A percentile compares a stretch with the other conserved stretches of the same genome.
Conservation (phyloP, 2,113 vertebrate genomes). For the Balaenoptera acutorostrata region DNA sequence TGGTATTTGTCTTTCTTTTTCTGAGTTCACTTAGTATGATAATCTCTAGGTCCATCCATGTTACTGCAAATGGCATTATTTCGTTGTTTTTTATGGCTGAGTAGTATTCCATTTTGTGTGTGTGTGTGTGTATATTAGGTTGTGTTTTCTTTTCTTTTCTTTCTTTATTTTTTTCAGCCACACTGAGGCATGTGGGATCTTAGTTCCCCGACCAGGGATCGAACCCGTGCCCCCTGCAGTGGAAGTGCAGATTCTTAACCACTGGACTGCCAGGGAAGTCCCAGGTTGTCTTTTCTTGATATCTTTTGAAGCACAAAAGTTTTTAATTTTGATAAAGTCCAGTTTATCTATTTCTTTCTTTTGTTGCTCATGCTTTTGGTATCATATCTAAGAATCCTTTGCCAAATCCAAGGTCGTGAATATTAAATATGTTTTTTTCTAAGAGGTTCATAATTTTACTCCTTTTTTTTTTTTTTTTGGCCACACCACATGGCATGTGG, state of each 20-base stretch:
- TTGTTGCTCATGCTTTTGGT: neutral
- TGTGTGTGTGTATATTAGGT: neutral
- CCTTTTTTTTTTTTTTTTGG: no score
- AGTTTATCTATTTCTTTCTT: neutral
- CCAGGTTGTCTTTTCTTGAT: neutral
- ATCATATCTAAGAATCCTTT: neutral
- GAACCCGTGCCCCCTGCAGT: no score
- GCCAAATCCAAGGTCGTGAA: neutral
- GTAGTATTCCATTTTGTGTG: neutral
- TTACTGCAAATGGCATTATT: neutral
- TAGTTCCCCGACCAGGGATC: no score
- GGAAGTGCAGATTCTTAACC: no score
- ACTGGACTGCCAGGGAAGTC: no score
- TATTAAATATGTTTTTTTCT: neutral
- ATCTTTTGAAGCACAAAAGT: neutral
- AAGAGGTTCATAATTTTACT: neutral
- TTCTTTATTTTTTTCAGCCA: no score
- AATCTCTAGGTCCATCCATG: neutral
- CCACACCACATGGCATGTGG: no score
- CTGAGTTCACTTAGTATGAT: neutral
- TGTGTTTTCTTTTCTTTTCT: neutral
- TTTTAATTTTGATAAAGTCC: neutral
- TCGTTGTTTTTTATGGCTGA: neutral
- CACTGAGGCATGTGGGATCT: no score
- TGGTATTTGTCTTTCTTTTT: neutral